Evolutionary conservation across 2,113 vertebrate species (phyloP).

Genomic region (Phocoena phocoena): DNA sequence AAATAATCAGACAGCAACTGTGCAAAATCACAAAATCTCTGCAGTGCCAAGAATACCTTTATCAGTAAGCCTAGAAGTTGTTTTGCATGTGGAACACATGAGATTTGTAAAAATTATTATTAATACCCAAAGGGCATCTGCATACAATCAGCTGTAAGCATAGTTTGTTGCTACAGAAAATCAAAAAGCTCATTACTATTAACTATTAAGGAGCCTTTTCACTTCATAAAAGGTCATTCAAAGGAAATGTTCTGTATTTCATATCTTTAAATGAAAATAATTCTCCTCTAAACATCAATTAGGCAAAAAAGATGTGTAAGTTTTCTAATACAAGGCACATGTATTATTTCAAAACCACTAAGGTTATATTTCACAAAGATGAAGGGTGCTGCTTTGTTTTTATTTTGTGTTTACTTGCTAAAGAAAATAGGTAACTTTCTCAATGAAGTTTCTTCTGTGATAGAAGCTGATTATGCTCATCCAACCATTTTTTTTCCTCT

Average conservation of each 20-base stretch:
- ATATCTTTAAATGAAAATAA: background rate
- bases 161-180: slow-evolving; percentile 59
- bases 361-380: background rate
- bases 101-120: slow-evolving; percentile 45
- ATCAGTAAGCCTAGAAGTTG: background rate
- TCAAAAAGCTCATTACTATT: slow-evolving; percentile 60
- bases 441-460: background rate
- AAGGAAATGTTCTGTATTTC: slow-evolving; percentile 53
- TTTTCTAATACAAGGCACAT: background rate
- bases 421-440: background rate
- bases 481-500: background rate
- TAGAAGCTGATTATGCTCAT: background rate
- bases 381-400: background rate
- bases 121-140: slow-evolving; percentile 23
- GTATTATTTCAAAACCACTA: background rate
- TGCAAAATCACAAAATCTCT: slow-evolving; percentile 20
- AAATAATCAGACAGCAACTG: slow-evolving; percentile 57
- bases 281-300: background rate
- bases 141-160: slow-evolving; percentile 49
- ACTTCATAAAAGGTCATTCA: slow-evolving; percentile 35
- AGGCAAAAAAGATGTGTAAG: background rate
- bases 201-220: background rate
- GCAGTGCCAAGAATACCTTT: slow-evolving; percentile 9
- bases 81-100: slow-evolving; percentile 44
- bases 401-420: background rate